Conservation (phyloP, 1,140 invertebrate species). For the Steinernema khuongi region DNA sequence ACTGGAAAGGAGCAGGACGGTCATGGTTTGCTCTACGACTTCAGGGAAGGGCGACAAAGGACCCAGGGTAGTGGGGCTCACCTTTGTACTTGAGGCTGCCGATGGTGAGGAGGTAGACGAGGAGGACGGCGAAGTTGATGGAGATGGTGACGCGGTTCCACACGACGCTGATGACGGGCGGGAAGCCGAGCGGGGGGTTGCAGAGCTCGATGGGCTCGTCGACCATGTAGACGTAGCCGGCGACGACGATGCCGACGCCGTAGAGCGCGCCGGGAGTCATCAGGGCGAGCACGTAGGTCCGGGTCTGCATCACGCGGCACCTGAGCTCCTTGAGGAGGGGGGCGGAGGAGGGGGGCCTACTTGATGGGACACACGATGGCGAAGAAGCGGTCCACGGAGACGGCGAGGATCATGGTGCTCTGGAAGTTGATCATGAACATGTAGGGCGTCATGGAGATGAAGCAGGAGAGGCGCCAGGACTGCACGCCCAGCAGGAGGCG, state of each 20-base stretch:
- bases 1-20: background rate
- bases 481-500: background rate
- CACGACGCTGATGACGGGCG: background rate
- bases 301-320: background rate
- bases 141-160: background rate
- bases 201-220: background rate
- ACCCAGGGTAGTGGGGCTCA: background rate
- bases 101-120: background rate
- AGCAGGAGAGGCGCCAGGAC: background rate
- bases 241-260: background rate
- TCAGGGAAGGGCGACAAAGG: too few relatives aligned
- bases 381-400: background rate
- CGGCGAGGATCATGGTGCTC: background rate
- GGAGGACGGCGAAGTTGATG: background rate
- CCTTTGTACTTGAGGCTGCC: background rate
- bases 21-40: too few relatives aligned
- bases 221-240: background rate
- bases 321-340: background rate
- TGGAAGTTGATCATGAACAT: conserved; percentile 10
- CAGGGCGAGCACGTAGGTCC: background rate
- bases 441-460: background rate
- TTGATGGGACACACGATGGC: background rate
- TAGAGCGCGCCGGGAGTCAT: background rate
- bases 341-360: background rate
- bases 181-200: background rate